Evolutionary conservation across 2,888 invertebrate species (phyloP).

Genomic region (Xestia sexstrigata): DNA sequence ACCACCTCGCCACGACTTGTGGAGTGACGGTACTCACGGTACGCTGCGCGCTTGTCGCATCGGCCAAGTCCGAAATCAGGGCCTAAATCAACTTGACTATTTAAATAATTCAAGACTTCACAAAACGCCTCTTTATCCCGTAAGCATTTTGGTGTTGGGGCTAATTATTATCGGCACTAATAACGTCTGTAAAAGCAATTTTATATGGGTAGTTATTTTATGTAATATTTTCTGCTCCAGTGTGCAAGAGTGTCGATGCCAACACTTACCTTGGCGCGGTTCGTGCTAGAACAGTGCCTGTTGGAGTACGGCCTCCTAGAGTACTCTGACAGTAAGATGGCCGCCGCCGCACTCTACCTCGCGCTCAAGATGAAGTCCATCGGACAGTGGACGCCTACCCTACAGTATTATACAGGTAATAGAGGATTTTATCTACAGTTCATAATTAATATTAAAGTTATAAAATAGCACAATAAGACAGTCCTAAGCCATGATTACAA

Average conservation of each 20-base stretch:
- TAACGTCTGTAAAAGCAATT: background rate
- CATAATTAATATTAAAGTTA: background rate
- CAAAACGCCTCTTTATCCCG: background rate
- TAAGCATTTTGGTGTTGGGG: background rate
- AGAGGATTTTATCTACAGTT: background rate
- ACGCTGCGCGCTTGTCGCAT: background rate
- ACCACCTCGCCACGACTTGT: background rate
- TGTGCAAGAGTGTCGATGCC: constrained; percentile 97
- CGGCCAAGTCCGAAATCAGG: background rate
- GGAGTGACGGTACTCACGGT: background rate
- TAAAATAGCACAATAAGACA: background rate
- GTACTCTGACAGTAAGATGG: constrained; percentile 96
- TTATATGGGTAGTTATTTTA: background rate
- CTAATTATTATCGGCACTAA: background rate
- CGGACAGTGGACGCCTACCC: constrained; percentile 93
- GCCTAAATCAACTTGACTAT: background rate
- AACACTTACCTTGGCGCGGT: constrained; percentile 97
- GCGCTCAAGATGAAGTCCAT: constrained; percentile 96
- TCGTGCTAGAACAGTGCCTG: constrained; percentile 97
- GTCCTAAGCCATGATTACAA: background rate
- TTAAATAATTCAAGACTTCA: background rate
- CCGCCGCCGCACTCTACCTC: constrained; percentile 96
- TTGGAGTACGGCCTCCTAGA: constrained; percentile 96
- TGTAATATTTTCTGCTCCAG: constrained; percentile 80
- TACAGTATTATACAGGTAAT: constrained; percentile 94